Percentiles rank a stretch among this genome's conserved stretches.
Conservation (phyloP, 2,888 invertebrate species). For the Euclidia mi region DNA sequence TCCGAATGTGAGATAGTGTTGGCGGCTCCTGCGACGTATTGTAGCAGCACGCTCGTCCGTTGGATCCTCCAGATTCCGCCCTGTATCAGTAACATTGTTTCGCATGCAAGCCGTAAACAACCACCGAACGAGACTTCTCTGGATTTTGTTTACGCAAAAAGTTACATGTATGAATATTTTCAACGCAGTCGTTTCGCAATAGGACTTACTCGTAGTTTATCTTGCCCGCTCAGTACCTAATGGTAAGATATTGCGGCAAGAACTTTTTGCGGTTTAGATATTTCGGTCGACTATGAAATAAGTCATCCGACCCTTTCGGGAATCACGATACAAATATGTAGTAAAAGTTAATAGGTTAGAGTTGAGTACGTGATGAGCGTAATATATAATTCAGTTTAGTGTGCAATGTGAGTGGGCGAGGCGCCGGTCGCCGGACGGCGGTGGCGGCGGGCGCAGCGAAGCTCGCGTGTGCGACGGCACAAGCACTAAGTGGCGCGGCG, state of each 20-base stretch:
- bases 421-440: too few species aligned
- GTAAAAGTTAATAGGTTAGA: slow-evolving; percentile 46
- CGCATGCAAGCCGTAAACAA: slow-evolving; percentile 60
- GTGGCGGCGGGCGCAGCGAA: slow-evolving; percentile 8
- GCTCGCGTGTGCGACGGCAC: slow-evolving; percentile 54
- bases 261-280: slow-evolving; percentile 52
- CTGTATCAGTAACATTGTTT: slow-evolving; percentile 68
- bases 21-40: slow-evolving; percentile 66
- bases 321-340: slow-evolving; percentile 43
- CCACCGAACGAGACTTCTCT: slow-evolving; percentile 42
- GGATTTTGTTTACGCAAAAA: slow-evolving; percentile 59
- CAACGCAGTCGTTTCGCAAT: slow-evolving; percentile 37
- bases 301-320: slow-evolving; percentile 43
- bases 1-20: slow-evolving; percentile 76
- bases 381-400: slow-evolving; percentile 20
- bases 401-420: too few species aligned
- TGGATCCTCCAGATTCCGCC: slow-evolving; percentile 76
- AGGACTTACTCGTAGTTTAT: slow-evolving; percentile 55
- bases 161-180: slow-evolving; percentile 55
- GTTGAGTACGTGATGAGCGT: slow-evolving; percentile 48
- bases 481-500: slow-evolving; percentile 74
- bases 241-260: slow-evolving; percentile 50
- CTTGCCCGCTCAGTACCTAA: slow-evolving; percentile 52
- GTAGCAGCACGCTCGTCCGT: slow-evolving; percentile 72
- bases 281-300: slow-evolving; percentile 46